Base-by-base conservation (phyloP, 2,888 invertebrate species). In the Pristionchus japonicus region DNA sequence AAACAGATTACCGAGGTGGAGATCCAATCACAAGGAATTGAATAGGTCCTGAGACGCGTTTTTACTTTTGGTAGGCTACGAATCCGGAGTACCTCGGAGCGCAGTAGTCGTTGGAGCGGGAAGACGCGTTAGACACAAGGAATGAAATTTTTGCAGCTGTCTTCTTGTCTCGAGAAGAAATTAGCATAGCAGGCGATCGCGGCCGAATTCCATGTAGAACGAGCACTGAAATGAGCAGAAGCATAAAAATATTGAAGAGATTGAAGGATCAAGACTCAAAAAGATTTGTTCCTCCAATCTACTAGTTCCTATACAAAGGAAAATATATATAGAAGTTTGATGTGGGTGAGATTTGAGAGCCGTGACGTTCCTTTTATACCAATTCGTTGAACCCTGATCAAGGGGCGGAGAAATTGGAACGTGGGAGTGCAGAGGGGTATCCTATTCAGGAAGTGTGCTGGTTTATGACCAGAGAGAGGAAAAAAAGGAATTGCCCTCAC, bases 1-100 rank as follows among this genome's bases (percentile, higher is more conserved):
- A 93, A 93, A 89, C 93, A 93, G 90, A 93, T 93, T 67, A 93
- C 93, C 64, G 93, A 92, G 15, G 91, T 91, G 37, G 92, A 92
- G 82, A 91, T 92, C 93, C 93, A 93, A 77, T 93, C 91, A 88
- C 90, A 90, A 52, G 90, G 86, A 89, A 91, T 86, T 43, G 86
- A 86, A 37, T 67, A 43, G 11, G 37, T 84, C 57, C 83, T 84
- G 83, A n/a, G n/a, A n/a, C n/a, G n/a, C n/a, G n/a, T n/a, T n/a
- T n/a, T n/a, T n/a, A n/a, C n/a, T n/a, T n/a, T n/a, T n/a, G n/a
- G n/a, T n/a, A n/a, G n/a, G n/a, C n/a, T 15, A 34, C 13, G 3
- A n/a, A 64, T 64, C 64, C n/a, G n/a, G 15, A 34, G 20, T 37
- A 70, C 70, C 70, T 34, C 17, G 70, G 70, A 9, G 20, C 23